Percentiles rank a stretch among this genome's conserved stretches.
Conservation (phyloP, 2,797 vertebrate species). For the Coregonus ussuriensis region DNA sequence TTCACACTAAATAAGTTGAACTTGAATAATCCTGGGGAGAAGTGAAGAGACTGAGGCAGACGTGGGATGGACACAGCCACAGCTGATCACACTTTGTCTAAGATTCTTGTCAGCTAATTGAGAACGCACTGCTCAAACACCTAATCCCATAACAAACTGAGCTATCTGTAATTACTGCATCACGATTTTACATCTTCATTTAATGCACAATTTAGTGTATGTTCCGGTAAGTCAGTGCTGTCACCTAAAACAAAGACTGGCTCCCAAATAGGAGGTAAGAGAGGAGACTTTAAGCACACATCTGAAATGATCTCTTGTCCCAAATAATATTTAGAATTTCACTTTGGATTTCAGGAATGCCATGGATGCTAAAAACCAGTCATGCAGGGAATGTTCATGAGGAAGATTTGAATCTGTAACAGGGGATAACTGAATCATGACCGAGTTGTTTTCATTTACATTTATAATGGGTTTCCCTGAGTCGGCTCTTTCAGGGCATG, state of each 20-base stretch:
- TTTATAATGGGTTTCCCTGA: background rate
- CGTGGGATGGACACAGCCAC: no score
- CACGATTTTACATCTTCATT: no score
- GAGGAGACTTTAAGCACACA: background rate
- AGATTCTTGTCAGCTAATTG: background rate
- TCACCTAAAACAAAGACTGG: background rate
- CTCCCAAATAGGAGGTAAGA: background rate
- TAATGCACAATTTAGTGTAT: background rate
- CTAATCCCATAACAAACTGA: background rate
- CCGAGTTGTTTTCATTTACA: background rate
- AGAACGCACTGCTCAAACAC: background rate
- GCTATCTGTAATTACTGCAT: no score
- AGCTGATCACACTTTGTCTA: background rate
- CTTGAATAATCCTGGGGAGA: no score
- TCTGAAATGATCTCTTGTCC: background rate
- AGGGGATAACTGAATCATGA: background rate
- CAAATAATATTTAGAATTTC: background rate
- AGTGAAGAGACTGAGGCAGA: no score
- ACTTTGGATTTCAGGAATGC: background rate
- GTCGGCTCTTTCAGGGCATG: background rate
- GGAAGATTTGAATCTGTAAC: background rate
- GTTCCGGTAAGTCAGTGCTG: background rate
- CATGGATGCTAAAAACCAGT: background rate
- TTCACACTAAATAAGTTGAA: no score
- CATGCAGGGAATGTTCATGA: background rate